Evolutionary conservation across 1,140 invertebrate genomes (phyloP).

Genomic region (Wiebesia pumilae): DNA sequence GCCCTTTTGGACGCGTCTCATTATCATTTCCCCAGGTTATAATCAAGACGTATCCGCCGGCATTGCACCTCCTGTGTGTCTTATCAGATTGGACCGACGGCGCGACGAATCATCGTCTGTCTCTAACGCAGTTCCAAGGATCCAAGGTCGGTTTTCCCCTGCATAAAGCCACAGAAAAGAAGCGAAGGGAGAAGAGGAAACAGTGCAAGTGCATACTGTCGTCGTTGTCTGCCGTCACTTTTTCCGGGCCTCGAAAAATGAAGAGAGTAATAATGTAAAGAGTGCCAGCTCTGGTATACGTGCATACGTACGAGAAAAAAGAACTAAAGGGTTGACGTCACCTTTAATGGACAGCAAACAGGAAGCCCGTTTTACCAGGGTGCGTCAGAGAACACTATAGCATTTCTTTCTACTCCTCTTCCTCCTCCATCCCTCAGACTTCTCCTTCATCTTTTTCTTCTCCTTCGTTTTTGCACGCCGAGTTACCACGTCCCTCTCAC

Average conservation of each 20-base stretch:
- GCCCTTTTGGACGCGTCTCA: background rate
- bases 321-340: background rate
- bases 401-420: background rate
- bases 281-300: constrained; percentile 8
- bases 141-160: too few relatives aligned
- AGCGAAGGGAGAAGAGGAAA: background rate
- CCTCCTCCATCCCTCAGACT: background rate
- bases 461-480: background rate
- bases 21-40: background rate
- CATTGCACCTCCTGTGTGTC: background rate
- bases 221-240: background rate
- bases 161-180: background rate
- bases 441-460: background rate
- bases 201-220: background rate
- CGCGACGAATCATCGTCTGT: too few relatives aligned
- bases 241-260: background rate
- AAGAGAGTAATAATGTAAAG: constrained; percentile 46
- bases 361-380: constrained; percentile 26
- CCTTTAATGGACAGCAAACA: constrained; percentile 58
- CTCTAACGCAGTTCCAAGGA: background rate
- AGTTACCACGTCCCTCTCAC: background rate
- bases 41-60: background rate
- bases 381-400: background rate
- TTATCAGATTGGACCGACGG: background rate
- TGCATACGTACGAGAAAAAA: background rate